phyloP scores from a whole-genome alignment of 2,113 vertebrate genomes.

The Mesembrinibis cayennensis region DNA sequence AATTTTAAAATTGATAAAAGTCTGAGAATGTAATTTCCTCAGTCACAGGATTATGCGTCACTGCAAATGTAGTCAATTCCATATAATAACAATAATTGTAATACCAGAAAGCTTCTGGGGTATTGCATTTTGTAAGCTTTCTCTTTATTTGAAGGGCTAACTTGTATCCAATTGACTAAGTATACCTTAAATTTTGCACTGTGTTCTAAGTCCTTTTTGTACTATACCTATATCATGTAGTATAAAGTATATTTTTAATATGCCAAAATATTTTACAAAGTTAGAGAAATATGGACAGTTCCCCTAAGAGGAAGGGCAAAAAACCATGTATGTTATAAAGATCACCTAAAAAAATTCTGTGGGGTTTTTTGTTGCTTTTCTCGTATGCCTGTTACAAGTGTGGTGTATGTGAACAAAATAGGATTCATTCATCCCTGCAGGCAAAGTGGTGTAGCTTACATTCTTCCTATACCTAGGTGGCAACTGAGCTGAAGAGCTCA shows the following conservation, averaged over 20 bases:
- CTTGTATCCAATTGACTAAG: background rate
- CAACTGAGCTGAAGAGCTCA: background rate
- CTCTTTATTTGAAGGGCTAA: background rate
- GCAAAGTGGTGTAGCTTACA: background rate
- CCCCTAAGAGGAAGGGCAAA: background rate
- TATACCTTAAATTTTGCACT: background rate
- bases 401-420: background rate
- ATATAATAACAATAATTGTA: background rate
- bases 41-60: background rate
- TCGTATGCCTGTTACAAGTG: background rate
- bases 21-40: conserved; percentile 44
- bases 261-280: background rate
- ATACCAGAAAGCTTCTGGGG: background rate
- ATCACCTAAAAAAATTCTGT: background rate
- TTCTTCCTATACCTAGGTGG: background rate
- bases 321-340: rapidly evolving
- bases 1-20: conserved; percentile 21
- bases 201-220: background rate
- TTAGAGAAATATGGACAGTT: background rate
- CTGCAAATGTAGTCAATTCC: background rate
- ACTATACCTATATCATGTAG: background rate
- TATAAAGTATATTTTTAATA: background rate
- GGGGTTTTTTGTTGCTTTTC: background rate
- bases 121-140: background rate
- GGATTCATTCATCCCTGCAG: background rate